Base-by-base conservation (phyloP, 2,797 vertebrate species). In the Pseudochromis fuscus region DNA sequence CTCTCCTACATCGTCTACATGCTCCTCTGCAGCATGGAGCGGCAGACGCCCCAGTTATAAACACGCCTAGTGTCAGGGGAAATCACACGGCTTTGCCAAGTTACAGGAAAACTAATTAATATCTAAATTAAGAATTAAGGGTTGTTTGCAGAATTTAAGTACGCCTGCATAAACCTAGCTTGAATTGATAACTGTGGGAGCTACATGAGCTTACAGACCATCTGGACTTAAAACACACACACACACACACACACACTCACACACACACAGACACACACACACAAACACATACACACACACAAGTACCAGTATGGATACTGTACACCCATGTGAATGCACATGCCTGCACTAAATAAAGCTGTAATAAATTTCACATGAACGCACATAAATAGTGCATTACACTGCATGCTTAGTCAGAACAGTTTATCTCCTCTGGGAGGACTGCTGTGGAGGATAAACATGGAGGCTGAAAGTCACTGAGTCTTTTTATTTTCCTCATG, bases 41-140 rank as follows among this genome's bases (percentile, higher is more conserved):
- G 67, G 67, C 69, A 76, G 61, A 69, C 46, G 40, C 59, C 77
- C 80, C 80, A 64, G 48, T 83, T 85, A 71, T 58, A 76, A 90
- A 81, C 76, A 84, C 30, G 56, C 35, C 45, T 13, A 38, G 37
- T 46, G 72, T 91, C 87, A 8, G 60, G 88, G 89, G 89, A 90
- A 93, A 93, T 92, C 80, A 86, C 71, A 35, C 30, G 57, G 80
- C 80, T 79, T 86, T 82, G 85, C 87, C 74, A 81, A 87, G 79
- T 83, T 82, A 87, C 81, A 79, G 70, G 75, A 55, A 86, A 83
- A 74, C 72, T 89, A 89, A 92, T 92, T 91, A 90, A 91, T 89
- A 90, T 89, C 87, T 83, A 89, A 91, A 92, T 89, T 75, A 89
- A 84, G 86, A 87, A 85, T 88, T 88, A 87, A 82, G 75, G 79